A percentile compares a stretch with the other conserved stretches of the same genome.
phyloP scores from a whole-genome alignment of 1,140 invertebrate species.

The Bombus superbus region DNA sequence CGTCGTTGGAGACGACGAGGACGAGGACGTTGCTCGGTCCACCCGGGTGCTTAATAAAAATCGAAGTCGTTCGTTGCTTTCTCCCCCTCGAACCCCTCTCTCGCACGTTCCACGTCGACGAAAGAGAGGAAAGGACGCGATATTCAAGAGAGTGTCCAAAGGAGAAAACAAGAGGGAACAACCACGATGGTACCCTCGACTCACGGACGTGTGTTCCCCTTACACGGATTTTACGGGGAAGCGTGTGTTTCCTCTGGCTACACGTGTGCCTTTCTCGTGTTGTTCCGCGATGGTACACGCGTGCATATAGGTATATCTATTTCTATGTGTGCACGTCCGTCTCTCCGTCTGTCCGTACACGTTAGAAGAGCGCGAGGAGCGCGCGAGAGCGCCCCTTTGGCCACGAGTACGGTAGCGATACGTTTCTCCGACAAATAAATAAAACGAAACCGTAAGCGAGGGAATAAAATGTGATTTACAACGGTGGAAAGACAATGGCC shows the following conservation, averaged over 20 bases:
- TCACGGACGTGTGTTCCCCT: constrained; percentile 49
- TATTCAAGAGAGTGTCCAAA: not conserved
- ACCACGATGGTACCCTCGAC: constrained; percentile 13
- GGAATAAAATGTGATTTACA: constrained; percentile 84
- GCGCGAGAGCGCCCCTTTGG: constrained; percentile 66
- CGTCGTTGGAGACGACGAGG: constrained; percentile 50
- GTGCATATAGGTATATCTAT: not conserved
- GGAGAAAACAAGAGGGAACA: not conserved
- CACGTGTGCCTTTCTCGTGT: constrained; percentile 53
- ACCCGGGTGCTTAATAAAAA: constrained; percentile 71
- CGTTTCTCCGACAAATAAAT: constrained; percentile 81
- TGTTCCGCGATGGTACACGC: constrained; percentile 27
- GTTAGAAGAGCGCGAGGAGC: constrained; percentile 41
- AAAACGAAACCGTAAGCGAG: constrained; percentile 82
- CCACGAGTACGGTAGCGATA: constrained; percentile 81
- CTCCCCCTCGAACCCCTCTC: constrained; percentile 16
- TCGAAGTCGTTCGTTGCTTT: constrained; percentile 60
- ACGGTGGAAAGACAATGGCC: constrained; percentile 82
- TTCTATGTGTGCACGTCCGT: not conserved
- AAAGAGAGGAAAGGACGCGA: not conserved
- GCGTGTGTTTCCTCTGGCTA: constrained; percentile 12
- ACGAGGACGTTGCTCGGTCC: constrained; percentile 64
- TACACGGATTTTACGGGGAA: constrained; percentile 44
- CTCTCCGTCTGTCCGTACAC: not conserved
- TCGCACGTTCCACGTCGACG: constrained; percentile 59